Evolutionary conservation across 2,797 vertebrate genomes (phyloP).

Genomic region (Urocyon cinereoargenteus): DNA sequence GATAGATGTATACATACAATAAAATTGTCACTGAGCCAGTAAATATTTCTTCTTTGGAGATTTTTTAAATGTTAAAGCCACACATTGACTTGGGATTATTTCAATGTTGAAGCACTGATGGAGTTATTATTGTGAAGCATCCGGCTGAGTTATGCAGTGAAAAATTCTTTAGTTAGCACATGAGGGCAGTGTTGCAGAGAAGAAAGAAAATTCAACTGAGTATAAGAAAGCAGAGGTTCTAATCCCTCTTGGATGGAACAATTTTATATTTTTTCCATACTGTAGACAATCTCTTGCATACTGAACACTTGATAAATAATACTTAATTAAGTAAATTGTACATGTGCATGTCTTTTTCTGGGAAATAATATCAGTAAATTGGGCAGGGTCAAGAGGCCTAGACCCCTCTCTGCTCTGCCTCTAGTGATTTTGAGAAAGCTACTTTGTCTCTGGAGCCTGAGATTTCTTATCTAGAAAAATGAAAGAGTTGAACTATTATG

Average conservation of each 20-base stretch:
- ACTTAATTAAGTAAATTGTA: conserved; percentile 23
- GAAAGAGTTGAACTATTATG: neutral
- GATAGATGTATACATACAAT: neutral
- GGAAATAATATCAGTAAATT: neutral
- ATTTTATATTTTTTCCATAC: neutral
- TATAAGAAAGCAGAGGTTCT: conserved; percentile 45
- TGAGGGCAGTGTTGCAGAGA: conserved; percentile 69
- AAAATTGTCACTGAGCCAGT: neutral
- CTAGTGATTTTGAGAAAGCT: neutral
- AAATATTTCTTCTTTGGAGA: neutral
- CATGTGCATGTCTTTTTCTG: neutral
- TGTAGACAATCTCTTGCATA: neutral
- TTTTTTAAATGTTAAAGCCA: conserved; percentile 1
- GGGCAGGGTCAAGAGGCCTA: neutral
- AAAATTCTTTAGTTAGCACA: conserved; percentile 67
- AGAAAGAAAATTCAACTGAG: conserved; percentile 4
- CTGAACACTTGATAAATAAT: conserved; percentile 13
- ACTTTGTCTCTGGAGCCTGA: neutral
- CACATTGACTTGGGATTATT: neutral
- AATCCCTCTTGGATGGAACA: conserved; percentile 4
- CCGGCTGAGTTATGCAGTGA: neutral
- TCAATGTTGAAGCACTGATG: neutral
- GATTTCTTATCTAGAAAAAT: neutral
- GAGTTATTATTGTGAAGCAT: neutral
- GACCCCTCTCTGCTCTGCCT: neutral